Evolutionary conservation across 2,888 invertebrate species (phyloP).

Genomic region (Sminthurinus aureus): DNA sequence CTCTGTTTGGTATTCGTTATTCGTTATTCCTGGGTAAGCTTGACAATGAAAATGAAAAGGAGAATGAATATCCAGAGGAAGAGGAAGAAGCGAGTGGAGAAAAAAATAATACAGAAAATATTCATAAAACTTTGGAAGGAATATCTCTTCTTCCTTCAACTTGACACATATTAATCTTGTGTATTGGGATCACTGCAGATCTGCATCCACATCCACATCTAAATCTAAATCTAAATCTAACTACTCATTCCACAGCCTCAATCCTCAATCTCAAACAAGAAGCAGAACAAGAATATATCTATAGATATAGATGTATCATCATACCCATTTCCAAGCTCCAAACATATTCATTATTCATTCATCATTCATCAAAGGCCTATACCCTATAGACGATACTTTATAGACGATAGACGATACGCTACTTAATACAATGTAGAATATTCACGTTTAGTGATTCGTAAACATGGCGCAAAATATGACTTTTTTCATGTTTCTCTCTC

Average conservation of each 20-base stretch:
- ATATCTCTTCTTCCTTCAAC: constrained; percentile 51
- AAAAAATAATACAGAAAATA: constrained; percentile 43
- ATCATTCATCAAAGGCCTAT: constrained; percentile 25
- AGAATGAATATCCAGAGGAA: neutral
- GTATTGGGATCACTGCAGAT: constrained; percentile 43
- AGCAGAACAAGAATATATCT: no score
- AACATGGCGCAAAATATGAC: neutral
- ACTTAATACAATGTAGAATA: neutral
- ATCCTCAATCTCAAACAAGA: no score
- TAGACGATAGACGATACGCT: no score
- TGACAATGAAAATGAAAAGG: neutral
- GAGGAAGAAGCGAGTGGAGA: constrained; percentile 10
- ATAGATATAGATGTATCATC: no score
- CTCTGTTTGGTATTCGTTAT: neutral
- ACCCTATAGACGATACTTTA: no score
- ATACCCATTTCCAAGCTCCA: neutral
- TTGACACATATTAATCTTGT: constrained; percentile 60
- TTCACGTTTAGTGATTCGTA: neutral
- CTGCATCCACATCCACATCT: neutral
- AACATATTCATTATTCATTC: neutral
- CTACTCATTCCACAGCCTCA: no score
- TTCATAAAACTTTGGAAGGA: constrained; percentile 54
- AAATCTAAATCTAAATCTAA: no score
- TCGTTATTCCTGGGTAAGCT: neutral
- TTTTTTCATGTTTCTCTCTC: constrained; percentile 8